Conservation (phyloP, 92 coral and sea anemone species). For the Isaurus tuberculatus region DNA sequence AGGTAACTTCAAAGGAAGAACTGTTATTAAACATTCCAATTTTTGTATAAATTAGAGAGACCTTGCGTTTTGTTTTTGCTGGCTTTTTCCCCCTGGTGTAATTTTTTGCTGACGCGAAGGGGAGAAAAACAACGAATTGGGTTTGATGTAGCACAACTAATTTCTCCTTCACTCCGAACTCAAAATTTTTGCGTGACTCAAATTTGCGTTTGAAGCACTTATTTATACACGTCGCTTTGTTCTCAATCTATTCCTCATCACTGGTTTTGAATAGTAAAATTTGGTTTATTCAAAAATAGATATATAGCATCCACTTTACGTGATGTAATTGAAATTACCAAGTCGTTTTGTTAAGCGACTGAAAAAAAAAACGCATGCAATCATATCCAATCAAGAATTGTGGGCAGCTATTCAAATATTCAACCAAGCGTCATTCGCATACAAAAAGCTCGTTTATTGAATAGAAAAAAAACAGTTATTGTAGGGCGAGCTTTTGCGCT, state of each 20-base stretch:
- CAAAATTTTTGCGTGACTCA: slow-evolving; percentile 40
- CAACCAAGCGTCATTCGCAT: slow-evolving; percentile 38
- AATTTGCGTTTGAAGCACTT: not conserved
- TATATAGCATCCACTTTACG: slow-evolving; percentile 47
- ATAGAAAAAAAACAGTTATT: slow-evolving; percentile 41
- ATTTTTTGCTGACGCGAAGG: not conserved
- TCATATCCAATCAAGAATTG: slow-evolving; percentile 33
- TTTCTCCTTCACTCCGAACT: not conserved
- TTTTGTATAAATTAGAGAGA: slow-evolving; percentile 28
- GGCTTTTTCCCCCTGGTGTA: not conserved
- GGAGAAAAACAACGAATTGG: not conserved
- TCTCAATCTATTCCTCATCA: slow-evolving; percentile 47
- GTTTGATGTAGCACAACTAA: not conserved
- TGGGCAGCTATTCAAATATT: slow-evolving; percentile 50
- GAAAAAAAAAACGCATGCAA: slow-evolving; percentile 62
- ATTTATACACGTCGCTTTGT: slow-evolving; percentile 40
- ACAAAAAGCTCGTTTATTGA: slow-evolving; percentile 35
- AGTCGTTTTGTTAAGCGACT: slow-evolving; percentile 57
- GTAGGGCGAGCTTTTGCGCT: slow-evolving; percentile 30
- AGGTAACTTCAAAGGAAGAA: slow-evolving; percentile 30
- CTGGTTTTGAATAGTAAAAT: slow-evolving; percentile 38
- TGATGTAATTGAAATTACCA: slow-evolving; percentile 69
- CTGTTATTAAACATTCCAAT: slow-evolving; percentile 21
- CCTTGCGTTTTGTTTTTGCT: slow-evolving; percentile 22
- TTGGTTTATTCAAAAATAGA: slow-evolving; percentile 46